Base-by-base conservation (phyloP, 2,113 vertebrate genomes). In the Ploceus nigricollis region DNA sequence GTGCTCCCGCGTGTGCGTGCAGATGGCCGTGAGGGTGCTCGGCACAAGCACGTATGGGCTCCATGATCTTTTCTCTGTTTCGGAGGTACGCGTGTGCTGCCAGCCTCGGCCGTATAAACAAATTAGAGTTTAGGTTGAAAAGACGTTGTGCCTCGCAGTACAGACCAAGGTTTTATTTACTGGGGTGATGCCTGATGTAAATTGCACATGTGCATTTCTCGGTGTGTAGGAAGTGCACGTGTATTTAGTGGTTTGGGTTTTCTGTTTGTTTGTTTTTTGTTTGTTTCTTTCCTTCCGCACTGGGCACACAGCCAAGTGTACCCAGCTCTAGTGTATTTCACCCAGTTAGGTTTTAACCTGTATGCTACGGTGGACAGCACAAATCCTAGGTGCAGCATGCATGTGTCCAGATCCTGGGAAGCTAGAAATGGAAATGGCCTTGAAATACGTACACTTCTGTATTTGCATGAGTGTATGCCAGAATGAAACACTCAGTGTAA, bases 311-410 rank as follows among this genome's bases (percentile, higher is more conserved):
- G 50, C n/a, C 84, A 47, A 53, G 47, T 7, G n/a, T 78, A 1
- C 31, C 31, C 25, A 44, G 45, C 23, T 86, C 15, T 39, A 1
- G 69, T 5, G 12, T 31, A 7, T 85, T 78, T 47, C 63, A 24
- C 5, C 24, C 1, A 0, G 10, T 48, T 60, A 3, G 15, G 6
- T 39, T 90, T 3, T 61, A 63, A 33, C 27, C 30, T 20, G 0
- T 11, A 1, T 20, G 14, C 20, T 51, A 9, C 2, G 17, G n/a
- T 76, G 77, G 56, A n/a, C 40, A 33, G 63, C 61, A 15, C 57
- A 21, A 10, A 28, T 16, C 63, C 12, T 7, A 10, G 44, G 17
- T 78, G 54, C 42, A 20, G 39, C 5, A 5, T 45, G 56, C 40
- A 22, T 83, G 51, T 76, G 54, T 72, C 50, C 53, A 18, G 40